phyloP scores from a whole-genome alignment of 2,113 vertebrate species.

The Neodon shergylaensis region DNA sequence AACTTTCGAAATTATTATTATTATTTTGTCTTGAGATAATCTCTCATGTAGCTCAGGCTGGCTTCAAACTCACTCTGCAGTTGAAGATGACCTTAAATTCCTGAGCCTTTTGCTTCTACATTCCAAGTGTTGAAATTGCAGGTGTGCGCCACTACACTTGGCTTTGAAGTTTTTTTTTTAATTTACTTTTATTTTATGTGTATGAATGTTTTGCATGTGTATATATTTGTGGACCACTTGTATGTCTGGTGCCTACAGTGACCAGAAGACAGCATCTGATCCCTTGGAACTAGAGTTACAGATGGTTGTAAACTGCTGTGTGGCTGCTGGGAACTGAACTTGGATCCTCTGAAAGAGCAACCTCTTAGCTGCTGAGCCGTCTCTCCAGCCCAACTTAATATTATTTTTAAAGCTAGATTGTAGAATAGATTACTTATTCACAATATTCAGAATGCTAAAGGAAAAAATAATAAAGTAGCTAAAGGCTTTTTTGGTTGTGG shows the following conservation, averaged over 20 bases:
- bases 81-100: background rate
- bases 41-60: background rate
- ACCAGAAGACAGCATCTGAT: background rate
- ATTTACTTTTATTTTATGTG: background rate
- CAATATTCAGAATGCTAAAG: conserved; percentile 19
- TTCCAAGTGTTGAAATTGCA: background rate
- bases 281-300: background rate
- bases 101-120: background rate
- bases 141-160: too few relatives aligned
- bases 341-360: background rate
- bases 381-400: background rate
- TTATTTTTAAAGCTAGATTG: conserved; percentile 45
- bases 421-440: background rate
- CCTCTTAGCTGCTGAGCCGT: background rate
- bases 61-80: background rate
- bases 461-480: background rate
- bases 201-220: background rate
- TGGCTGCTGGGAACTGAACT: background rate
- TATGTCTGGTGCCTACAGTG: background rate
- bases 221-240: background rate
- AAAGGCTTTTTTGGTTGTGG: background rate
- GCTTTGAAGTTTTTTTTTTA: background rate
- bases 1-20: background rate
- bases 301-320: background rate
- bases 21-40: background rate